Percentiles rank a stretch among this genome's conserved stretches.
Evolutionary conservation across 2,113 vertebrate species (phyloP).

Genomic region (Trichechus manatus): DNA sequence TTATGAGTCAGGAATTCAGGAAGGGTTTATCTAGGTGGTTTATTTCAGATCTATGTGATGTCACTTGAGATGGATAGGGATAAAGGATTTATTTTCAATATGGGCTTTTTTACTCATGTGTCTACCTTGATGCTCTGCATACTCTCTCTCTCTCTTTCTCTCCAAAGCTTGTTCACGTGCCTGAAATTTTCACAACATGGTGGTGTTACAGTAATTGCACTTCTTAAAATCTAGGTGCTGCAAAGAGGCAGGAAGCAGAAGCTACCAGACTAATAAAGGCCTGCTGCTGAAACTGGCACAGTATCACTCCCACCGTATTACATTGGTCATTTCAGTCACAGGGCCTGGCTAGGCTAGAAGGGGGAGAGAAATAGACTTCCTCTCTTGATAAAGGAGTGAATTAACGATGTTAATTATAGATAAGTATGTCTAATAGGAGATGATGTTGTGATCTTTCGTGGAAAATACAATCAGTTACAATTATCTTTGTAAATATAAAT

Average conservation of each 20-base stretch:
- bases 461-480: no score
- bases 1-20: no score
- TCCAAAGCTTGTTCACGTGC: neutral
- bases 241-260: neutral
- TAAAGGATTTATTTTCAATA: neutral
- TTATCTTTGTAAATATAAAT: no score
- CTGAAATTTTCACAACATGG: neutral
- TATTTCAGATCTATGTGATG: neutral
- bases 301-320: neutral
- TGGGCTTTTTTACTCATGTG: neutral
- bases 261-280: neutral
- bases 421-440: neutral
- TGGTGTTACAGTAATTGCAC: neutral
- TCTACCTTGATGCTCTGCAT: neutral
- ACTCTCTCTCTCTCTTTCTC: neutral
- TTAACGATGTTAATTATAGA: neutral
- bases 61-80: neutral
- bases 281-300: neutral
- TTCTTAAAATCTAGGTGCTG: neutral
- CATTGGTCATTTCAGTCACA: neutral
- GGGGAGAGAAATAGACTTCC: neutral
- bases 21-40: neutral
- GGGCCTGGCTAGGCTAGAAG: neutral
- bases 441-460: no score
- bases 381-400: neutral